phyloP scores from a whole-genome alignment of 1,140 invertebrate genomes.

The Drosophila eugracilis region DNA sequence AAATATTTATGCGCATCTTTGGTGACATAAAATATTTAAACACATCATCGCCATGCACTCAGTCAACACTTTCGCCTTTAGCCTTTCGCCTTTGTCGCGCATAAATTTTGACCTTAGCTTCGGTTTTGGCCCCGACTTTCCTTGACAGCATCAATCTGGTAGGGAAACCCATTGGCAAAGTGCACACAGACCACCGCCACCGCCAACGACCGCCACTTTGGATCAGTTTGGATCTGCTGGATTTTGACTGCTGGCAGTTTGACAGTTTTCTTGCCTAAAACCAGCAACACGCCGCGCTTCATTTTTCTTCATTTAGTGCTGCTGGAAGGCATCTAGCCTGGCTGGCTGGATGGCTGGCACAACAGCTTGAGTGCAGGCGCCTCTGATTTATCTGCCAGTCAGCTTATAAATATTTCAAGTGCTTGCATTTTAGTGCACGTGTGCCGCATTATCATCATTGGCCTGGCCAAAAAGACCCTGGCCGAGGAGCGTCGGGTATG shows the following conservation, averaged over 20 bases:
- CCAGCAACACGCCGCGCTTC: constrained; percentile 38
- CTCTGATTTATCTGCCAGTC: constrained; percentile 71
- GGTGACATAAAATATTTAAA: constrained; percentile 73
- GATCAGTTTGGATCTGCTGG: not conserved
- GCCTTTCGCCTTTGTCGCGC: constrained; percentile 14
- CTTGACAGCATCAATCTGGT: constrained; percentile 64
- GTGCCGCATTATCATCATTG: constrained; percentile 74
- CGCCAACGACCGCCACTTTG: constrained; percentile 1
- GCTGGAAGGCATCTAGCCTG: too few relatives aligned
- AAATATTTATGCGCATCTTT: constrained; percentile 67
- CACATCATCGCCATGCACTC: constrained; percentile 70
- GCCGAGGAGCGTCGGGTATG: constrained; percentile 16
- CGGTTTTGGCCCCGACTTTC: constrained; percentile 29
- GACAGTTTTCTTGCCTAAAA: constrained; percentile 55
- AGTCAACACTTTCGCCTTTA: constrained; percentile 64
- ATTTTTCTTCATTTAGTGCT: constrained; percentile 76
- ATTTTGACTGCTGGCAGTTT: constrained; percentile 37
- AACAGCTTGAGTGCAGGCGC: constrained; percentile 56
- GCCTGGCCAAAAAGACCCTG: constrained; percentile 11
- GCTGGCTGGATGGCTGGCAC: constrained; percentile 11
- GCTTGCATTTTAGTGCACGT: constrained; percentile 79
- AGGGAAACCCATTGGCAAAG: constrained; percentile 68
- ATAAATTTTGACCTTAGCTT: constrained; percentile 74
- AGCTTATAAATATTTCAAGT: constrained; percentile 82
- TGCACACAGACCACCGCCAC: constrained; percentile 45